Conservation (phyloP, 1,140 invertebrate species). For the Acyrthosiphon pisum region DNA sequence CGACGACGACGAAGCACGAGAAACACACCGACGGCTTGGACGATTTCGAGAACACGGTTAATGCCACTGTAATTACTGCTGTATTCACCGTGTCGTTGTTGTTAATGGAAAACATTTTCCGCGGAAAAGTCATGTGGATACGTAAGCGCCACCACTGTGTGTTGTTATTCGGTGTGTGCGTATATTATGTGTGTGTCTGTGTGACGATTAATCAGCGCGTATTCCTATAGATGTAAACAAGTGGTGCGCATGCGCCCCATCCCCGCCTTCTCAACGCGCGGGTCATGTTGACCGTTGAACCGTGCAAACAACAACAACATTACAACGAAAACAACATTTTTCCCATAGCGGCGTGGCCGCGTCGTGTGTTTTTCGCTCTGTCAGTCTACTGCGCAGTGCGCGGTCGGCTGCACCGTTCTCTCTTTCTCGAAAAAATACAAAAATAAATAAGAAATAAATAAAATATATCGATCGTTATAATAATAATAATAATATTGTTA, state of each 20-base stretch:
- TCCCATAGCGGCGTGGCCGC: conserved; percentile 31
- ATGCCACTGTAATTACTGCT: background rate
- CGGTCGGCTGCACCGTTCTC: background rate
- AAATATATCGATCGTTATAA: conserved; percentile 2
- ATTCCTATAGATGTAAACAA: conserved; percentile 57
- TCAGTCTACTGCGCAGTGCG: background rate
- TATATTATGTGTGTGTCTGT: conserved; percentile 35
- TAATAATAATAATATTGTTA: background rate
- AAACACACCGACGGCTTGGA: background rate
- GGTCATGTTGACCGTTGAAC: conserved; percentile 57
- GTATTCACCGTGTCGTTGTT: conserved; percentile 15
- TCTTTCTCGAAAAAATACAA: conserved; percentile 6
- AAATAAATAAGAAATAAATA: background rate
- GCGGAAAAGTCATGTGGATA: conserved; percentile 55
- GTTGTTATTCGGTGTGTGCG: conserved; percentile 30
- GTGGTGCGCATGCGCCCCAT: conserved; percentile 45
- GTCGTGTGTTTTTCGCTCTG: background rate
- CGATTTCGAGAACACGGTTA: conserved; percentile 23
- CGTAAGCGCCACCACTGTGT: conserved; percentile 54
- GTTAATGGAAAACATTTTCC: conserved; percentile 56
- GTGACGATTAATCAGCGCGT: conserved; percentile 57
- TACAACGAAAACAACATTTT: conserved; percentile 57
- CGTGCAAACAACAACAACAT: conserved; percentile 56
- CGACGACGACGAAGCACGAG: background rate
- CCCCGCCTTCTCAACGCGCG: conserved; percentile 41